These are phyloP conservation scores for Heliocidaris erythrogramma DNA, from an alignment of 35 echinoderm and acorn worm genomes.

Conservation along the genomic window DNA sequence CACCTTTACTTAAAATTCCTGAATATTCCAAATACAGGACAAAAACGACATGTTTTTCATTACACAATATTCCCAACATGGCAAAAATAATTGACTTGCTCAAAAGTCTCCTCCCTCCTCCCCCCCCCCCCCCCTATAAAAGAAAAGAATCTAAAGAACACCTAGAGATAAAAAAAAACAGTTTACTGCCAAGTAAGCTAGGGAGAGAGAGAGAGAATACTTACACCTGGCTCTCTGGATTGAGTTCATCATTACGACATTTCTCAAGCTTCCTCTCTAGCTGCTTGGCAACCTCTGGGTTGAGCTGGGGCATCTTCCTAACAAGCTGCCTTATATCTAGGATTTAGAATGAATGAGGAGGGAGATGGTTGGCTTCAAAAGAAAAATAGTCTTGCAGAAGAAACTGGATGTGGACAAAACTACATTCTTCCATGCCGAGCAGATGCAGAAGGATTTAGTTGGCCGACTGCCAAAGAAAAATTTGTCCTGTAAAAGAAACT, in stretches of 20 bases:
- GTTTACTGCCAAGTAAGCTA: too few relatives aligned
- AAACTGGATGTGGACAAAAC: neutral
- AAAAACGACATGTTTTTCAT: too few relatives aligned
- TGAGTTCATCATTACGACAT: constrained; percentile 81
- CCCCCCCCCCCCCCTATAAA: too few relatives aligned
- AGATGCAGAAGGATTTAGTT: neutral
- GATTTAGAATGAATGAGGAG: neutral
- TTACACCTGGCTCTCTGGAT: constrained; percentile 94
- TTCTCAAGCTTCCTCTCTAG: constrained; percentile 79
- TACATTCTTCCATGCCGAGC: too few relatives aligned
- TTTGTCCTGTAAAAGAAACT: too few relatives aligned
- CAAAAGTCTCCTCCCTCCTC: too few relatives aligned
- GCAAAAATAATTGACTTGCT: too few relatives aligned
- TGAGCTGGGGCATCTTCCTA: constrained; percentile 68
- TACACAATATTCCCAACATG: too few relatives aligned
- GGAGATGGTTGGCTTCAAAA: neutral
- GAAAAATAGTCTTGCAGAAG: neutral
- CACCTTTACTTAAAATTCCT: too few relatives aligned
- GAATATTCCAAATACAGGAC: too few relatives aligned
- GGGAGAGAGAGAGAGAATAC: neutral
- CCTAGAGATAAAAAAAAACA: too few relatives aligned
- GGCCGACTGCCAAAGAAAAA: neutral
- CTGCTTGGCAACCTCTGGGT: constrained; percentile 72
- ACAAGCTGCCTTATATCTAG: constrained; percentile 75
- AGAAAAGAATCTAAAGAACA: too few relatives aligned